phyloP scores from a whole-genome alignment of 2,888 invertebrate species.

The Sepioteuthis lessoniana region DNA sequence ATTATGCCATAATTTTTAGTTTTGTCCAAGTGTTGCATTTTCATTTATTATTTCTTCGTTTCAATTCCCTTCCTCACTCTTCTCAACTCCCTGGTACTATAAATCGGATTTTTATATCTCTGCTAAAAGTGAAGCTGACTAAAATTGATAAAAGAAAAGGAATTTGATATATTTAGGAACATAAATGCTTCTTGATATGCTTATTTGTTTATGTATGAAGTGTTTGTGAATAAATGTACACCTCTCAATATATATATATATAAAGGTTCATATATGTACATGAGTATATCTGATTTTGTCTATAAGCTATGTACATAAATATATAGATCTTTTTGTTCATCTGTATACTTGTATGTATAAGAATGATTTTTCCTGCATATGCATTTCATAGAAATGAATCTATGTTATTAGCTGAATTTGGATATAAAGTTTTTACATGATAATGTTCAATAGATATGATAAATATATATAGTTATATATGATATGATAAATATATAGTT shows the following conservation, averaged over 20 bases:
- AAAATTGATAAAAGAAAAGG: neutral
- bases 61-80: neutral
- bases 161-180: neutral
- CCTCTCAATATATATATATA: neutral
- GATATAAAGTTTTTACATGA: too few species aligned
- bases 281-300: neutral
- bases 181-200: neutral
- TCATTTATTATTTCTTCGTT: neutral
- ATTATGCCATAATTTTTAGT: neutral
- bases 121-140: neutral
- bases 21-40: neutral
- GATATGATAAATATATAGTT: too few species aligned
- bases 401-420: too few species aligned
- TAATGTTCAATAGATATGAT: too few species aligned
- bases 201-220: neutral
- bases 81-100: neutral
- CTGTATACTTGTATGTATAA: too few species aligned
- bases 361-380: too few species aligned
- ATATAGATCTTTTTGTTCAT: too few species aligned
- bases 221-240: neutral
- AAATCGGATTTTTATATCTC: neutral
- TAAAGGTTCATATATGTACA: neutral
- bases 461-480: too few species aligned
- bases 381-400: too few species aligned
- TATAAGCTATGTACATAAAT: too few species aligned